Conservation (phyloP, 1,140 invertebrate genomes). For the Psilanteris sp. region DNA sequence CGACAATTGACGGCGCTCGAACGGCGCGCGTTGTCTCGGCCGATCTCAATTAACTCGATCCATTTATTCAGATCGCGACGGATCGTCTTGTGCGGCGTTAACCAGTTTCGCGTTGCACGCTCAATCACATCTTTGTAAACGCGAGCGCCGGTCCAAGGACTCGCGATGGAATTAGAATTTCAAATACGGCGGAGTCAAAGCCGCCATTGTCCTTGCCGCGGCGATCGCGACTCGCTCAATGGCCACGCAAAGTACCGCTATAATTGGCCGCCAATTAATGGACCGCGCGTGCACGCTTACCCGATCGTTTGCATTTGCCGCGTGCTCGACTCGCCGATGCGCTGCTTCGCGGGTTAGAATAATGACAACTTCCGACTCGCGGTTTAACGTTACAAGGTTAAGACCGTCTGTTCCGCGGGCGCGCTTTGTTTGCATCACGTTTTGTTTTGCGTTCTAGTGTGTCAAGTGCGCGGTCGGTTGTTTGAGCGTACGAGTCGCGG, state of each 20-base stretch:
- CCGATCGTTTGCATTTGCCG: background rate
- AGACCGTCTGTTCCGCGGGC: too few relatives aligned
- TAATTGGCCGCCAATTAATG: constrained; percentile 41
- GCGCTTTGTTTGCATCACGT: too few relatives aligned
- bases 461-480: too few relatives aligned
- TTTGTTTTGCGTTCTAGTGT: too few relatives aligned
- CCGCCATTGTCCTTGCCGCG: constrained; percentile 31
- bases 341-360: too few relatives aligned
- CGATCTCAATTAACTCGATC: constrained; percentile 1
- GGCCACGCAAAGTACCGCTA: constrained; percentile 30
- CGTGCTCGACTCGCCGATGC: background rate
- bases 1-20: too few relatives aligned
- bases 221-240: constrained; percentile 23
- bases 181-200: constrained; percentile 41
- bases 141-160: constrained; percentile 10
- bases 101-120: constrained; percentile 4
- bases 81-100: constrained; percentile 13
- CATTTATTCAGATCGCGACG: constrained; percentile 9
- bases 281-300: background rate
- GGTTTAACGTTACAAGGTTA: too few relatives aligned
- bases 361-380: too few relatives aligned
- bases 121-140: constrained; percentile 35
- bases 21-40: background rate
- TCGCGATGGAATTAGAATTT: constrained; percentile 47
- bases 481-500: too few relatives aligned